Evolutionary conservation across 2,888 invertebrate species (phyloP), one percentile per base, ranked within the genome.

Genomic region (Lasioglossum pauxillum): DNA sequence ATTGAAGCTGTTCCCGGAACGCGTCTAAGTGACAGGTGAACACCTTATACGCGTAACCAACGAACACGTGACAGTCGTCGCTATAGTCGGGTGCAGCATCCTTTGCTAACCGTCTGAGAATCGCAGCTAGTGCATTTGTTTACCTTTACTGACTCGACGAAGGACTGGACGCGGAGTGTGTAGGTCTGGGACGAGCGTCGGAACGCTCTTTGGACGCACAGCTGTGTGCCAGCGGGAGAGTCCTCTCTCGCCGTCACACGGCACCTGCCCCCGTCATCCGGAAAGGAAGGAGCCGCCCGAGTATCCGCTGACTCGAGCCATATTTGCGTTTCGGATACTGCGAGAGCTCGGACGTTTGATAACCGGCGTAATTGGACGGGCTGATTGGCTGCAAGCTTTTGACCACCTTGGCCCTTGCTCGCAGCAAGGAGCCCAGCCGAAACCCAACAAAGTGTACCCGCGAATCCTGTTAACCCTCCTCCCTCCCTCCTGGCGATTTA

Each of bases 1-100:
- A 94, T 94, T 93, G 94, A 94, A 93, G 94, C 92, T 92, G 93
- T 93, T 93, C 90, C 92, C 89, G 93, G 92, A 92, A 90, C 92
- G 92, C 90, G 90, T 84, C 90, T 93, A 93, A 94, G 92, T 93
- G 94, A 94, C 94, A 93, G 93, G 92, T 91, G 91, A 93, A 92
- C 92, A 93, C 94, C 93, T 92, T 93, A 93, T 93, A 94, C 90
- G 94, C 91, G 91, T 89, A 90, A n/a, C 53, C 82, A 64, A 72
- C 83, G 88, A 91, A 71, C 71, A 69, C 90, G 85, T 92, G 92
- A 91, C 91, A 91, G 90, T 89, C 88, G 86, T 86, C 82, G 79
- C 83, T 31, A 31, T 64, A 27, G 7, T 1, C 31, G 31, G 16
- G 16, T 16, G 27, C 5, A 31, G 1, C 64, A 2, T 64, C 64